phyloP scores from a whole-genome alignment of 2,113 vertebrate species.

The Raja brachyura region DNA sequence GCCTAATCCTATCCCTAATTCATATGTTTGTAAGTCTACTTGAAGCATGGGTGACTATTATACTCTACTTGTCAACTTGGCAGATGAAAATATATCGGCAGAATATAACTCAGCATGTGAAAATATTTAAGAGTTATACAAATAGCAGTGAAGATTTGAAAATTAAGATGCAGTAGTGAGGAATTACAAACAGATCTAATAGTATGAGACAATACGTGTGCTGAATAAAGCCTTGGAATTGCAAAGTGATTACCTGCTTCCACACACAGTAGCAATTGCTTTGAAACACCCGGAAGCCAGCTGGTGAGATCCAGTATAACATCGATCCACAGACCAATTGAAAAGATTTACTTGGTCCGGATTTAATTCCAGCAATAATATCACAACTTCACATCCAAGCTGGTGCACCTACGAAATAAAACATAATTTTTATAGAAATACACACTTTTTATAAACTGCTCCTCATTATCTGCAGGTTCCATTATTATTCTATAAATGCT shows the following conservation, averaged over 20 bases:
- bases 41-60: background rate
- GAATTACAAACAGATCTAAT: background rate
- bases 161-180: background rate
- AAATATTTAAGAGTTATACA: background rate
- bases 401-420: conserved; percentile 76
- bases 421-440: background rate
- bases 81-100: background rate
- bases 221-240: background rate
- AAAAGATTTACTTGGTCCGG: conserved; percentile 95
- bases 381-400: conserved; percentile 91
- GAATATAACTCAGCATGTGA: background rate
- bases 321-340: conserved; percentile 96
- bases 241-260: conserved; percentile 72
- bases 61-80: background rate
- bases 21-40: background rate
- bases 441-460: background rate
- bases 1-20: no score
- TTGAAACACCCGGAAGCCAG: conserved; percentile 96
- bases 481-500: background rate
- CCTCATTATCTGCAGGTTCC: accelerated
- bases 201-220: background rate
- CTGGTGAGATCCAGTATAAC: conserved; percentile 94
- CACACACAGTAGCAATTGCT: conserved; percentile 94
- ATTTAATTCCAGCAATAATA: conserved; percentile 89
- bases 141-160: background rate